Percentiles rank a stretch among this genome's conserved stretches.
These are phyloP conservation scores for Batillaria attramentaria DNA, from an alignment of 1,140 invertebrate species.

Conservation along the genomic window DNA sequence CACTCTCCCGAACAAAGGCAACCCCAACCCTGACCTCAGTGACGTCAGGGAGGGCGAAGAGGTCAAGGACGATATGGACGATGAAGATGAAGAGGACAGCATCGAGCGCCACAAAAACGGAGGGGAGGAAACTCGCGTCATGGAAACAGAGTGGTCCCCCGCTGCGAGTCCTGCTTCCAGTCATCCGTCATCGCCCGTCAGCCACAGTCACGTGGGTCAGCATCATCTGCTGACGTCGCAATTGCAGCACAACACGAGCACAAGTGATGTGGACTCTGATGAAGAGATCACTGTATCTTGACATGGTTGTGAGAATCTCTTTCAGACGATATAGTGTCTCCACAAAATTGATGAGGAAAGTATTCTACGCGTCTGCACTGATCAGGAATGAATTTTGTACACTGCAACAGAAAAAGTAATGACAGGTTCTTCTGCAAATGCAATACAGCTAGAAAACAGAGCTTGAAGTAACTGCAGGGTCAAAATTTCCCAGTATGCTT, in stretches of 20 bases:
- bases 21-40: slow-evolving; percentile 95
- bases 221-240: slow-evolving; percentile 34
- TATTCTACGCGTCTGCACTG: background rate
- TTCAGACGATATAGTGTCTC: background rate
- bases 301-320: background rate
- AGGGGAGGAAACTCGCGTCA: slow-evolving; percentile 26
- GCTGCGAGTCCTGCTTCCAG: slow-evolving; percentile 43
- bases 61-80: slow-evolving; percentile 37
- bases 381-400: background rate
- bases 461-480: too few species aligned
- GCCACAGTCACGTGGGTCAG: slow-evolving; percentile 15
- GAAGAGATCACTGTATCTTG: slow-evolving; percentile 65
- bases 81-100: slow-evolving; percentile 32
- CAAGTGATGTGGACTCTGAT: slow-evolving; percentile 51
- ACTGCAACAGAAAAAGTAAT: background rate
- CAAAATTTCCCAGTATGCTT: too few species aligned
- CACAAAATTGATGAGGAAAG: background rate
- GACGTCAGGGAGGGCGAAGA: slow-evolving; percentile 78
- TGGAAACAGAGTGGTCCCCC: slow-evolving; percentile 40
- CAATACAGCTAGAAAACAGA: too few species aligned
- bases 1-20: slow-evolving; percentile 96
- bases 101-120: slow-evolving; percentile 17
- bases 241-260: slow-evolving; percentile 22
- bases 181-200: slow-evolving; percentile 41
- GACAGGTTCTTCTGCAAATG: too few species aligned